Percentiles rank a stretch among this genome's conserved stretches.
Conservation (phyloP, 2,888 invertebrate genomes). For the Stenchaetothrips biformis region DNA sequence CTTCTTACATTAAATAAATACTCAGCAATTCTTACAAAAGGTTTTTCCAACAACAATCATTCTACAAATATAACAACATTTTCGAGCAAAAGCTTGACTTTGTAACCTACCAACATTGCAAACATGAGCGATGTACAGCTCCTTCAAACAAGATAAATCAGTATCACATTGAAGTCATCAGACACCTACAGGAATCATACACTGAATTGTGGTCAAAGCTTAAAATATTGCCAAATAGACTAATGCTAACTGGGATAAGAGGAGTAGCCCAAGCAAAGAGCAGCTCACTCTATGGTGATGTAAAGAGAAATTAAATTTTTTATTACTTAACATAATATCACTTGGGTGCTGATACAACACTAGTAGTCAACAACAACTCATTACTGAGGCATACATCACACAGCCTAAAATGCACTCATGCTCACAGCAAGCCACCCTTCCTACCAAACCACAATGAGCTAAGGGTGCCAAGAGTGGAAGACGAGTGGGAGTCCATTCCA, state of each 20-base stretch:
- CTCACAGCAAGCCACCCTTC: slow-evolving; percentile 74
- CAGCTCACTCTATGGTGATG: neutral
- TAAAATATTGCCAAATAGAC: slow-evolving; percentile 17
- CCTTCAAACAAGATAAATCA: slow-evolving; percentile 19
- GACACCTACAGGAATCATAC: neutral
- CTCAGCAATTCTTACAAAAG: slow-evolving; percentile 11
- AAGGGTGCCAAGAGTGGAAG: slow-evolving; percentile 60
- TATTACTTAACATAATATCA: slow-evolving; percentile 20
- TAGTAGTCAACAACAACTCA: slow-evolving; percentile 7
- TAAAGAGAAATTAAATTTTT: neutral
- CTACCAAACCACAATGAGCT: slow-evolving; percentile 76
- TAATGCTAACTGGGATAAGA: slow-evolving; percentile 11
- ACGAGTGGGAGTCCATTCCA: slow-evolving; percentile 26
- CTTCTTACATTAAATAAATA: slow-evolving; percentile 14
- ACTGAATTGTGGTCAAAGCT: slow-evolving; percentile 14
- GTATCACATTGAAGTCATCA: slow-evolving; percentile 15
- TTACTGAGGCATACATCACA: slow-evolving; percentile 7
- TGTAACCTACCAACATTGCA: neutral
- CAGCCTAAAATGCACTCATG: slow-evolving; percentile 14
- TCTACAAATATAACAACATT: slow-evolving; percentile 4
- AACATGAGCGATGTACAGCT: neutral
- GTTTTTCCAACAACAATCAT: slow-evolving; percentile 2
- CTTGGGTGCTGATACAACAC: slow-evolving; percentile 22
- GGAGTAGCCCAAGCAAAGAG: neutral
- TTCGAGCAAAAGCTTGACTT: slow-evolving; percentile 21